These are phyloP conservation scores for Mormyrus iriodes DNA, from an alignment of 2,113 vertebrate species.

Conservation along the genomic window DNA sequence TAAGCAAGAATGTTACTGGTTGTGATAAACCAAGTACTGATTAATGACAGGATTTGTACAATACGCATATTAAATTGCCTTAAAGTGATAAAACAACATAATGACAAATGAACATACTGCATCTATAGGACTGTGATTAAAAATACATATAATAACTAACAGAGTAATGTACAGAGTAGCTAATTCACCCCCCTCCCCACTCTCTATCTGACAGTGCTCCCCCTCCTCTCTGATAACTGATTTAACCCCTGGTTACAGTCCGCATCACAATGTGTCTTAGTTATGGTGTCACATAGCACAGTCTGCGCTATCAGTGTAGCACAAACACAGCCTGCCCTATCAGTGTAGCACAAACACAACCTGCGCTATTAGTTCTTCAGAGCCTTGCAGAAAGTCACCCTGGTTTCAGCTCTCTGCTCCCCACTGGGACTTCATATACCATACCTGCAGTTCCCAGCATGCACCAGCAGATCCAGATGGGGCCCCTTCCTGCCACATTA, in stretches of 20 bases:
- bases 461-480: background rate
- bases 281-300: too few species aligned
- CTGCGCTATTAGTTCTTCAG: background rate
- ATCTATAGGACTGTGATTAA: background rate
- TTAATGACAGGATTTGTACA: background rate
- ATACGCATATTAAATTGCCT: background rate
- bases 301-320: background rate
- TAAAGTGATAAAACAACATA: background rate
- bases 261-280: too few species aligned
- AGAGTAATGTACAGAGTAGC: background rate
- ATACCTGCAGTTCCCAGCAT: background rate
- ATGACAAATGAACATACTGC: background rate
- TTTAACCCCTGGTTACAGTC: background rate
- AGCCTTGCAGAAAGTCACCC: background rate
- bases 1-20: background rate
- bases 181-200: background rate
- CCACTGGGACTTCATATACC: background rate
- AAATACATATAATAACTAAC: background rate
- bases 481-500: background rate
- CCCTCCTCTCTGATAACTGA: background rate
- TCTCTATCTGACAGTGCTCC: background rate
- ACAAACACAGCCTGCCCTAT: background rate
- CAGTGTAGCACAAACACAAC: background rate
- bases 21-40: background rate
- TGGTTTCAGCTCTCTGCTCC: background rate